Conservation (phyloP, 2,797 vertebrate genomes). For the Sus cebifrons region DNA sequence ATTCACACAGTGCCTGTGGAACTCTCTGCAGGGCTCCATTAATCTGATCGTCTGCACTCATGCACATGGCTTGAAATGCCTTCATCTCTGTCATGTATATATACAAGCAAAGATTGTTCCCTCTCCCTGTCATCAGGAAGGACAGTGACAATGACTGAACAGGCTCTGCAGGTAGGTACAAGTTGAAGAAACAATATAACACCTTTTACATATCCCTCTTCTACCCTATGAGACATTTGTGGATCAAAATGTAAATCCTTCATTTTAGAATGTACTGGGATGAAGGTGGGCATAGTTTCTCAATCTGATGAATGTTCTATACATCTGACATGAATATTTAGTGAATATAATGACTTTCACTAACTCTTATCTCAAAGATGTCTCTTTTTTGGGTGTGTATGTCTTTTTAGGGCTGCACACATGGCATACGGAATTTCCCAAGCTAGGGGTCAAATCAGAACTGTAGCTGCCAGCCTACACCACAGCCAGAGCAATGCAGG, state of each 20-base stretch:
- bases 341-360: neutral
- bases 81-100: conserved; percentile 59
- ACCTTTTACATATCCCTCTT: neutral
- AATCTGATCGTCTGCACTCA: conserved; percentile 59
- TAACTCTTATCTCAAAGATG: neutral
- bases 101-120: conserved; percentile 27
- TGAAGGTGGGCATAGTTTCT: neutral
- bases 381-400: neutral
- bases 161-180: neutral
- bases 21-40: conserved; percentile 67
- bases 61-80: conserved; percentile 49
- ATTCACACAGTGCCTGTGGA: conserved; percentile 52
- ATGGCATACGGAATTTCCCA: no score
- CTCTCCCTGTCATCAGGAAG: neutral
- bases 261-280: neutral
- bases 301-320: neutral
- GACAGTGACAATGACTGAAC: neutral
- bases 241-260: neutral
- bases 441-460: no score
- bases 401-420: no score
- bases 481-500: no score
- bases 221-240: neutral
- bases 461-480: no score
- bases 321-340: neutral
- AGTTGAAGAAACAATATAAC: neutral